Evolutionary conservation across 2,797 vertebrate genomes (phyloP), one percentile per base, ranked within the genome.

Genomic region (Lagocephalus sceleratus): DNA sequence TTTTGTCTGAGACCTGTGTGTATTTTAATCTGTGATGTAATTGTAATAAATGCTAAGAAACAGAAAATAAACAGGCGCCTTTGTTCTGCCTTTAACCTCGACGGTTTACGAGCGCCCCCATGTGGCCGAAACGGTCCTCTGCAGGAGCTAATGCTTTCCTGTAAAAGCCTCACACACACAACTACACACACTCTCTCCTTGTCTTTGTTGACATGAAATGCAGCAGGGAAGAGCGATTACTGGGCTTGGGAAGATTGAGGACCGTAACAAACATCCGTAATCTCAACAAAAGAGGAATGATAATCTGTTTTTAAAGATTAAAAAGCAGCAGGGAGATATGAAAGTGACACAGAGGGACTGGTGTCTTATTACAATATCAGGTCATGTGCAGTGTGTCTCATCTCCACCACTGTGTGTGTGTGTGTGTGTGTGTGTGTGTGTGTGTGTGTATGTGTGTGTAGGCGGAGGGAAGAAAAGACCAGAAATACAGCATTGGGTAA

Each of bases 11-110:
- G 1, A 23, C 26, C 38, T 14, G 41, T 71, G 75, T 76, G 57
- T 51, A 75, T 77, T 75, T 79, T 45, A 60, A 53, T 17, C 25
- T 51, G 43, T 54, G 47, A 50, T 29, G 22, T 4, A 40, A 73
- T 68, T 71, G 15, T 66, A 39, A 73, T 29, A 62, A 10, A 23
- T 60, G 15, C 58, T n/a, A 86, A 73, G 82, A 70, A 84, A 87
- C 5, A 21, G 59, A 50, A 16, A 11, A 11, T 54, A 15, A 20
- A 57, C 62, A 23, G 43, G 5, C 42, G 6, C 55, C 19, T n/a
- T 48, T 57, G 52, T 64, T 26, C 22, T 20, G 16, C 20, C n/a
- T 29, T 47, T 0, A 12, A 21, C 23, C 43, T 26, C 35, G 54
- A 58, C 49, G n/a, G 71, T 60, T 51, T 21, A 63, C 56, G 10